Base-by-base conservation (phyloP, 2,113 vertebrate genomes). In the Cygnus atratus region DNA sequence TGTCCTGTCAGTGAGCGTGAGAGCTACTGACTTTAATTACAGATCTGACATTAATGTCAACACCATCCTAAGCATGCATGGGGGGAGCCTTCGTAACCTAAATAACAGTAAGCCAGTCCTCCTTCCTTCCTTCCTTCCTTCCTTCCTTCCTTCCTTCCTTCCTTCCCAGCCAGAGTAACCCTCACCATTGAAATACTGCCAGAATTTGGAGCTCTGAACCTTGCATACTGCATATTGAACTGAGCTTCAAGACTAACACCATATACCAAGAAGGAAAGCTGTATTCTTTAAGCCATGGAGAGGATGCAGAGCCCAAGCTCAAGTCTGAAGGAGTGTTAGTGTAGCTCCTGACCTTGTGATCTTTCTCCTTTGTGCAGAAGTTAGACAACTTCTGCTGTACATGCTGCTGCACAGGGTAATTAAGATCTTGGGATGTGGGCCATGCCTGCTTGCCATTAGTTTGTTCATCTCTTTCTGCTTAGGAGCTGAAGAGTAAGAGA, bases 51-150 rank as follows among this genome's bases (percentile, higher is more conserved):
- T 65, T 68, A 89, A 75, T 68, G 48, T 65, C 74, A 89, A 37
- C 58, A 68, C n/a, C 33, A 78, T 41, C 35, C 16, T 52, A 73
- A 84, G 35, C 58, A 91, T 28, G 20, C 26, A 83, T 0, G 7
- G 35, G 89, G 19, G 18, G 61, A 84, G 43, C 25, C 48, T 82
- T 91, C 78, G 65, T 74, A 90, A 88, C 70, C 25, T 88, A 88
- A 50, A 35, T 84, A 91, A 80, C 41, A 82, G 18, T 88, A 70
- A 86, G 62, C 6, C 7, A 3, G 24, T 46, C 55, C 71, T 87
- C 28, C 65, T 70, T 31, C 65, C 65, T 35, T 15, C 28, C 77
- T 28, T 13, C 8, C 58, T 61, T 14, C 28, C 65, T 87, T 14
- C 35, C 31, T 73, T 3, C 61, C 61, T 18, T 21, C 26, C 26